phyloP scores from a whole-genome alignment of 2,113 vertebrate genomes.

The Petrocephalus microphthalmus region DNA sequence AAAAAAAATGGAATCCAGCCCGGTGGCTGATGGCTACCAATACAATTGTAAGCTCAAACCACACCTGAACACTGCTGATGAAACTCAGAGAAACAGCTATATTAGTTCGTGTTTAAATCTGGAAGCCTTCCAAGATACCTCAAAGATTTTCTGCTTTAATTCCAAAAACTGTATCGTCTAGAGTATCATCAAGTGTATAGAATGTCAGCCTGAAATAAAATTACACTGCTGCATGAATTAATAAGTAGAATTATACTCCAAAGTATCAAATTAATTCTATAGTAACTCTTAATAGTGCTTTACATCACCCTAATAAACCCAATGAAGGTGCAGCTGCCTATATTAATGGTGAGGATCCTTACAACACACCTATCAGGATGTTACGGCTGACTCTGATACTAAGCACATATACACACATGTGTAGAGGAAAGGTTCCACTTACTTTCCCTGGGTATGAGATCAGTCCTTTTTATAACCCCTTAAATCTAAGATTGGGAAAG shows the following conservation, averaged over 20 bases:
- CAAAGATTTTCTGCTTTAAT: background rate
- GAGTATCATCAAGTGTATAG: background rate
- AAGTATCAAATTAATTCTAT: slow-evolving; percentile 1
- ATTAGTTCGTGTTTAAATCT: background rate
- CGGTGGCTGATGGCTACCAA: background rate
- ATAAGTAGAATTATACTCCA: background rate
- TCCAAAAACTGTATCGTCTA: background rate
- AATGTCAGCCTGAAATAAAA: background rate
- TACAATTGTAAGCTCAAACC: background rate
- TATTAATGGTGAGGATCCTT: background rate
- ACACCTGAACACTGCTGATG: background rate
- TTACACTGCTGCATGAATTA: background rate
- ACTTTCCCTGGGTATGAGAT: background rate
- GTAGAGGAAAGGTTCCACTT: background rate
- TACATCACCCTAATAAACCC: background rate
- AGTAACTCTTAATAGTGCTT: background rate
- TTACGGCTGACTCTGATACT: background rate
- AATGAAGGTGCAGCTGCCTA: background rate
- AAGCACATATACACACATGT: background rate
- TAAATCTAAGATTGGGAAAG: background rate
- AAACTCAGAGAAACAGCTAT: background rate
- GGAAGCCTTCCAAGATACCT: background rate
- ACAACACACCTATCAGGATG: background rate
- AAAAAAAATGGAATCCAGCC: background rate
- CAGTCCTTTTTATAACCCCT: background rate